Evolutionary conservation across 92 coral and sea anemone genomes (phyloP).

Genomic region (Porites cylindrica): DNA sequence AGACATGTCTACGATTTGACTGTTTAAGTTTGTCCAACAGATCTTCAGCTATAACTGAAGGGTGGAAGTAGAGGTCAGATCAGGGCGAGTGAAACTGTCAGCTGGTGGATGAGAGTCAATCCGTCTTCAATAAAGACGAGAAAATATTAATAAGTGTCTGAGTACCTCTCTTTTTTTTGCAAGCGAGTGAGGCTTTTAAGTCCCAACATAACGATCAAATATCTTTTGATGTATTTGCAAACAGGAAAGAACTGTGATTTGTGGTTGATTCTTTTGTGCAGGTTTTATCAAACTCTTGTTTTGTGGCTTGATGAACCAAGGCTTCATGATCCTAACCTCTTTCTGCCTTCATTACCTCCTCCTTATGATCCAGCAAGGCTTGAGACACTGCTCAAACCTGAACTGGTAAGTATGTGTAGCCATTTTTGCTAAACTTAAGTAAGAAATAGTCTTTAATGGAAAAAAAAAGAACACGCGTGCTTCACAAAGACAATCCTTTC

Average conservation of each 20-base stretch:
- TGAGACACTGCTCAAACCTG: slow-evolving; percentile 73
- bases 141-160: too few species aligned
- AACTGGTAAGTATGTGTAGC: slow-evolving; percentile 56
- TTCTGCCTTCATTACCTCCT: slow-evolving; percentile 90
- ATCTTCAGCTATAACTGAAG: too few species aligned
- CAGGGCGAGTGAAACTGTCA: too few species aligned
- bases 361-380: slow-evolving; percentile 88
- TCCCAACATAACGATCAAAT: background rate
- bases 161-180: too few species aligned
- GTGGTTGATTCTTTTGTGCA: slow-evolving; percentile 15
- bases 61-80: too few species aligned
- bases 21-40: too few species aligned
- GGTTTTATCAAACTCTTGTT: slow-evolving; percentile 91
- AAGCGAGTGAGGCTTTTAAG: background rate
- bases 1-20: too few species aligned
- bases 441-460: too few species aligned
- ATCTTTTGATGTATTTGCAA: background rate
- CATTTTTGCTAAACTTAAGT: background rate
- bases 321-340: slow-evolving; percentile 89
- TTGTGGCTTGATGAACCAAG: slow-evolving; percentile 99
- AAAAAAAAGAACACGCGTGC: too few species aligned
- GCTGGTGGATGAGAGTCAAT: too few species aligned
- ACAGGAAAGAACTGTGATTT: background rate
- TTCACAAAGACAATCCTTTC: too few species aligned
- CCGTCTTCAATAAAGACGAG: too few species aligned